Percentiles rank a stretch among this genome's conserved stretches.
phyloP scores from a whole-genome alignment of 2,797 vertebrate species.

The Rhinoraja longicauda region DNA sequence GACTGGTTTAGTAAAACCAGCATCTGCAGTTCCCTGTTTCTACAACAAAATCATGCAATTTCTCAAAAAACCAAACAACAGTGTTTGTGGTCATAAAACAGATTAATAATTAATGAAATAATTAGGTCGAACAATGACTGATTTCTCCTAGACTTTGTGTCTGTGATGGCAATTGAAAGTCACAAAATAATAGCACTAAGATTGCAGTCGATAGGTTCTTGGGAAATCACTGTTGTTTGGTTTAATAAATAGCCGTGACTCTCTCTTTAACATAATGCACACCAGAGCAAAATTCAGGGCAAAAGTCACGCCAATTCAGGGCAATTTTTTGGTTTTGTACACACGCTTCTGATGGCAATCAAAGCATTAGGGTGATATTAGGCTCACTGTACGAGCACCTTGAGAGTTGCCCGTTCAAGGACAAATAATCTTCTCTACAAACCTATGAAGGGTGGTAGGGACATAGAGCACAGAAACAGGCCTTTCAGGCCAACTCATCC shows the following conservation, averaged over 20 bases:
- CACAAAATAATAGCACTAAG: neutral
- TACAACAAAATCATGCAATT: neutral
- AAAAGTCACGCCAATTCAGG: no score
- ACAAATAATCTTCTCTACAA: neutral
- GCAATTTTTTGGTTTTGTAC: neutral
- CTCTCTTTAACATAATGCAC: neutral
- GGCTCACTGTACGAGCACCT: neutral
- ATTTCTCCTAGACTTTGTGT: no score
- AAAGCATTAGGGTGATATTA: neutral
- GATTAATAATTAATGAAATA: no score
- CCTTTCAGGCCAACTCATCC: neutral
- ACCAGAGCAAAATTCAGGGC: neutral
- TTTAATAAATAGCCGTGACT: neutral
- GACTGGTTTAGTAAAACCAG: no score
- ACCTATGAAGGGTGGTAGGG: neutral
- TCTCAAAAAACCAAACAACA: neutral
- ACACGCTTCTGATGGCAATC: neutral
- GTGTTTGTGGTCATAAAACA: neutral
- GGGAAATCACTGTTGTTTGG: neutral
- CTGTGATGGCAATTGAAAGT: neutral
- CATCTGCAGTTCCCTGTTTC: no score
- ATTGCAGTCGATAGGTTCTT: neutral
- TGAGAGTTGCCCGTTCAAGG: neutral
- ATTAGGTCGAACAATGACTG: no score
- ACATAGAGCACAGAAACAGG: no score